These are phyloP conservation scores for Nysson spinosus DNA, from an alignment of 2,888 invertebrate genomes.

Conservation along the genomic window DNA sequence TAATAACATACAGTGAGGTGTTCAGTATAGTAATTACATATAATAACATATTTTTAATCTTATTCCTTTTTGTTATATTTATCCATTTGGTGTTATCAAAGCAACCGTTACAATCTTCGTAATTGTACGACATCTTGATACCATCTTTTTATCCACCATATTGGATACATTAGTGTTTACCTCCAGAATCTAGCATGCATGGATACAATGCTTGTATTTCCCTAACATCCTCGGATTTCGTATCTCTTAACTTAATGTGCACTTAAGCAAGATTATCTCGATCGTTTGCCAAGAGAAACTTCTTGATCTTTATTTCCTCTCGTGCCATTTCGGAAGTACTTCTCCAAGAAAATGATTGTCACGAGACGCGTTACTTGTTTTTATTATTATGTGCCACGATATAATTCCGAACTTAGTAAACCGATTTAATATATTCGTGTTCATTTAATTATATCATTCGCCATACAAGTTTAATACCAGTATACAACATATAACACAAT, in stretches of 20 bases:
- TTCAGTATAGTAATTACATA: too few species aligned
- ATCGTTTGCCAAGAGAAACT: slow-evolving; percentile 31
- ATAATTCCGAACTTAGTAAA: not conserved
- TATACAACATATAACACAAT: slow-evolving; percentile 14
- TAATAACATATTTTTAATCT: too few species aligned
- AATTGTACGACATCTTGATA: too few species aligned
- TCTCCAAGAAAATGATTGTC: slow-evolving; percentile 15
- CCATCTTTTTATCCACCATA: slow-evolving; percentile 1
- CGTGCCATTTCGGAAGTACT: slow-evolving; percentile 10
- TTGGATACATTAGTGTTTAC: not conserved
- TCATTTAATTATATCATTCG: too few species aligned
- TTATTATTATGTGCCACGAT: not conserved
- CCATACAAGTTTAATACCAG: too few species aligned
- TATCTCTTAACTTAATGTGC: slow-evolving; percentile 21
- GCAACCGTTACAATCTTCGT: too few species aligned
- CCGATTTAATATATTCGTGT: too few species aligned
- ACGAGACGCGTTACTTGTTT: slow-evolving; percentile 11
- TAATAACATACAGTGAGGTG: too few species aligned
- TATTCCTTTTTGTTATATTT: too few species aligned
- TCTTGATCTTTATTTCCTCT: slow-evolving; percentile 6
- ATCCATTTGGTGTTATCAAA: too few species aligned
- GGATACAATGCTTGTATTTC: slow-evolving; percentile 15
- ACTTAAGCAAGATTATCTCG: slow-evolving; percentile 33
- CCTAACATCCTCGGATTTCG: slow-evolving; percentile 19
- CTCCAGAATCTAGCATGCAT: slow-evolving; percentile 16